phyloP scores from a whole-genome alignment of 2,113 vertebrate species.

The Sialia sialis region DNA sequence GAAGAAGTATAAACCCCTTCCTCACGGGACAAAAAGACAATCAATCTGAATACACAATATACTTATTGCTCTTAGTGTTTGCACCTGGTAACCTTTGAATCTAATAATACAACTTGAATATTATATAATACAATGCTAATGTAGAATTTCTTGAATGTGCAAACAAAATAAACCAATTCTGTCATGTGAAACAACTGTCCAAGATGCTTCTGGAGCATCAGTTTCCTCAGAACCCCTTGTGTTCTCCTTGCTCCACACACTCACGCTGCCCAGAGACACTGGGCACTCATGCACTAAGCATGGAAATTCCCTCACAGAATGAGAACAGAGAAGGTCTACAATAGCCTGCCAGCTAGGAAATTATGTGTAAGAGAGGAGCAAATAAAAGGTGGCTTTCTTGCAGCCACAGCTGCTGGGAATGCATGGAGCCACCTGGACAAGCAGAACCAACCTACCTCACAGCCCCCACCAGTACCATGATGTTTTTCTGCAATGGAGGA shows the following conservation, averaged over 20 bases:
- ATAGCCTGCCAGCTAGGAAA: not conserved
- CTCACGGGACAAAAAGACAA: not conserved
- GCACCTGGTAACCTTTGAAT: not conserved
- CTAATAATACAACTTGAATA: not conserved
- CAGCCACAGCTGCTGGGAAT: not conserved
- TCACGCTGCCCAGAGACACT: not conserved
- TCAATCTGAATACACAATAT: not conserved
- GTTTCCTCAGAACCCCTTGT: not conserved
- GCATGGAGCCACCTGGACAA: accelerated
- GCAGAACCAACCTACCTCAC: not conserved
- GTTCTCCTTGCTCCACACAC: not conserved
- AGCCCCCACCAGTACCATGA: accelerated
- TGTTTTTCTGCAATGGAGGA: not conserved
- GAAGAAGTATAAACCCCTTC: not conserved
- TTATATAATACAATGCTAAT: not conserved
- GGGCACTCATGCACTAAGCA: accelerated
- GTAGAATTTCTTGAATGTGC: not conserved
- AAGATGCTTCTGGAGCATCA: not conserved
- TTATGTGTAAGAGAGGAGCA: not conserved
- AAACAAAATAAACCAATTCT: not conserved
- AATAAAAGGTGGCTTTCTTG: not conserved
- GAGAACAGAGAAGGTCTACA: not conserved
- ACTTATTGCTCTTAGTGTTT: not conserved
- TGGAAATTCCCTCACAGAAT: not conserved
- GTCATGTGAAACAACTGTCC: not conserved